phyloP scores from a whole-genome alignment of 1,140 invertebrate species.

The Ephestia elutella region DNA sequence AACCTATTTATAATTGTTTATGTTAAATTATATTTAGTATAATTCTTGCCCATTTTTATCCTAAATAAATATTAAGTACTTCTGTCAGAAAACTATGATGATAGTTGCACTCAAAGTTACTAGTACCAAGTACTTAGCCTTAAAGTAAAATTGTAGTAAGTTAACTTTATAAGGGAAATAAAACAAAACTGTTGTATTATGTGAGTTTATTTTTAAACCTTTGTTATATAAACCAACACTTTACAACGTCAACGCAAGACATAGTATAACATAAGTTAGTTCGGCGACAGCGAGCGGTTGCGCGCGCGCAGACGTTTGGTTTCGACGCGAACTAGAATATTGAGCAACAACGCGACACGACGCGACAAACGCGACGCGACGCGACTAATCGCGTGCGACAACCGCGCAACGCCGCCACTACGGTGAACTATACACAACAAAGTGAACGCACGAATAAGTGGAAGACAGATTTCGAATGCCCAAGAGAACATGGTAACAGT shows the following conservation, averaged over 20 bases:
- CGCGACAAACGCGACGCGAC: background rate
- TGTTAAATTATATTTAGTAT: too few relatives aligned
- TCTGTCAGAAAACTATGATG: too few relatives aligned
- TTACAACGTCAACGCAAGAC: conserved; percentile 41
- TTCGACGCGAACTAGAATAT: conserved; percentile 44
- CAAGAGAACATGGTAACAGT: conserved; percentile 17
- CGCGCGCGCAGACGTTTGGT: conserved; percentile 28
- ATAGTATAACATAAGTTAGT: conserved; percentile 26
- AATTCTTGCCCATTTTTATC: too few relatives aligned
- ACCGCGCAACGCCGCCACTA: background rate
- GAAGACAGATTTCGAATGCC: conserved; percentile 28
- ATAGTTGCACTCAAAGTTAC: too few relatives aligned
- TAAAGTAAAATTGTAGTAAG: too few relatives aligned
- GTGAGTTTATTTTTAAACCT: conserved; percentile 71
- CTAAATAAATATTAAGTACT: too few relatives aligned
- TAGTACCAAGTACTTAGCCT: too few relatives aligned
- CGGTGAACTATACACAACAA: conserved; percentile 28
- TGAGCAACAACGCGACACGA: conserved; percentile 32
- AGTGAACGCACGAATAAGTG: conserved; percentile 18
- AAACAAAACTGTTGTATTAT: conserved; percentile 63
- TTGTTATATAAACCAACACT: conserved; percentile 73
- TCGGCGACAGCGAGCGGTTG: conserved; percentile 16
- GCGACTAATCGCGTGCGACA: background rate
- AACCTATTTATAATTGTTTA: too few relatives aligned
- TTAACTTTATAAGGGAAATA: conserved; percentile 30